Conservation (phyloP, 2,888 invertebrate genomes). For the Idaea straminata region DNA sequence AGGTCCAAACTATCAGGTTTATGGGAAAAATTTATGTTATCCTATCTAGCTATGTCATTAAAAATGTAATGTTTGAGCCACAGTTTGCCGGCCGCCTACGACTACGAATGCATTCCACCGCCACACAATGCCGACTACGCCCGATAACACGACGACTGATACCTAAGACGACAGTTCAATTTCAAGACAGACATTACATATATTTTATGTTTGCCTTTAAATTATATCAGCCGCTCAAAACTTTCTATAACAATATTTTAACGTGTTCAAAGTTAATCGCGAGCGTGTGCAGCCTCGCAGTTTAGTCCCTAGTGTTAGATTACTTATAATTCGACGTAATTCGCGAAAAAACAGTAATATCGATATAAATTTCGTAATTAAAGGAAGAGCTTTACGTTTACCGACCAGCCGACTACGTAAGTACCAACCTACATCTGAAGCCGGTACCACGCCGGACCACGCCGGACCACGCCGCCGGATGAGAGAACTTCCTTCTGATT, state of each 20-base stretch:
- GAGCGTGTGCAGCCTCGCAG: neutral
- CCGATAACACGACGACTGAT: neutral
- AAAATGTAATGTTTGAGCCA: neutral
- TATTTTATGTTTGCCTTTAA: neutral
- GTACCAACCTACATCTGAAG: neutral
- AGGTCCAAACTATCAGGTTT: too few relatives aligned
- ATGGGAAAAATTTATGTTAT: too few relatives aligned
- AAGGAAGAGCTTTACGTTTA: neutral
- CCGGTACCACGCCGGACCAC: neutral
- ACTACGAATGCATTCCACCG: neutral
- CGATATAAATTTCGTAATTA: constrained; percentile 5
- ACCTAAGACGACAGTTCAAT: neutral
- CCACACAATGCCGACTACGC: neutral
- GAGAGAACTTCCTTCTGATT: neutral
- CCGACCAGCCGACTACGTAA: neutral
- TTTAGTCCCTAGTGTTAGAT: neutral
- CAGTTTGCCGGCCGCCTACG: neutral
- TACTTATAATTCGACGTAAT: neutral
- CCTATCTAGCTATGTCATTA: neutral
- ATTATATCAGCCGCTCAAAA: neutral
- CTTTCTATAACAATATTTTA: neutral
- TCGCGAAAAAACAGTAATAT: constrained; percentile 2
- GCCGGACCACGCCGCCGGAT: neutral
- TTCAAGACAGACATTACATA: neutral
- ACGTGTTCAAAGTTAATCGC: too few relatives aligned